A percentile compares a stretch with the other conserved stretches of the same genome.
Conservation (phyloP, 2,797 vertebrate species). For the Sylvilagus floridanus region DNA sequence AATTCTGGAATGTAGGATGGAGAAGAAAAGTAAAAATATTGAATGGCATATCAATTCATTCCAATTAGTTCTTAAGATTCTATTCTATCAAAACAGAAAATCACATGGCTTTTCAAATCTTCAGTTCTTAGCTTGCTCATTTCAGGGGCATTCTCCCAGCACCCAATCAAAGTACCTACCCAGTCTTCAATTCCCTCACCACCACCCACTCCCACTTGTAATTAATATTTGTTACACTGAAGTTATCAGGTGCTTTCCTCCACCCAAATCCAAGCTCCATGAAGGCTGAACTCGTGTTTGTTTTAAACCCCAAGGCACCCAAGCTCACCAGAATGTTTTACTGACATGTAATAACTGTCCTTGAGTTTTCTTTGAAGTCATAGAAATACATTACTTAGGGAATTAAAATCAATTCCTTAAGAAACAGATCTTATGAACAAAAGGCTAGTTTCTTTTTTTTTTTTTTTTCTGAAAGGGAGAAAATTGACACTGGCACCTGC, state of each 20-base stretch:
- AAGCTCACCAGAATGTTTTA: not conserved
- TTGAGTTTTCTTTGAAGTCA: not conserved
- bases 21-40: slow-evolving; percentile 41
- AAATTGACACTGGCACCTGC: slow-evolving; percentile 90
- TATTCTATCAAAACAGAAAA: slow-evolving; percentile 32
- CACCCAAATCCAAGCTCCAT: not conserved
- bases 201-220: not conserved
- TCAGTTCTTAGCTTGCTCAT: not conserved
- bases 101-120: not conserved
- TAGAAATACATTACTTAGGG: not conserved
- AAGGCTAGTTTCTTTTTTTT: not conserved
- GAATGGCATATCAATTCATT: slow-evolving; percentile 20
- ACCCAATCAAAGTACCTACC: not conserved
- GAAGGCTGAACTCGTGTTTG: not conserved
- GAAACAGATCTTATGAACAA: slow-evolving; percentile 6
- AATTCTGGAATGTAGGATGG: slow-evolving; percentile 89
- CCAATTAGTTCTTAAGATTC: not conserved
- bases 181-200: not conserved
- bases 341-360: not conserved
- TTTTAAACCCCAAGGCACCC: not conserved
- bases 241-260: not conserved
- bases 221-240: not conserved
- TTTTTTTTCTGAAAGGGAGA: not conserved
- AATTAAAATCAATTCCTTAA: not conserved
- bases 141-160: not conserved